Evolutionary conservation across 2,113 vertebrate genomes (phyloP), one percentile per base, ranked within the genome.

Genomic region (Vombatus ursinus): DNA sequence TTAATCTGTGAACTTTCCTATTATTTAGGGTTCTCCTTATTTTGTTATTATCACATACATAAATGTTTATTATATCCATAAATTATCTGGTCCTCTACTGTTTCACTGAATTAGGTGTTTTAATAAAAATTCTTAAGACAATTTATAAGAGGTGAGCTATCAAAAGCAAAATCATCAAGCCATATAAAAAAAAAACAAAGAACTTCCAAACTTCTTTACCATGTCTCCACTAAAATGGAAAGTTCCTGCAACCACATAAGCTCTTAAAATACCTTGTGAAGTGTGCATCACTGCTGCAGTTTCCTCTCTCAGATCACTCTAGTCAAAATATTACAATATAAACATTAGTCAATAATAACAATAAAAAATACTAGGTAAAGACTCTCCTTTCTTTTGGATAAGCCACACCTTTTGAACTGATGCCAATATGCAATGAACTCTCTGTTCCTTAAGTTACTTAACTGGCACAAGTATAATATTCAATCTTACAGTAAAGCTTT

Each of bases 241-340:
- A 77, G 16, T 77, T 77, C 37, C 68, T 44, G n/a, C n/a, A 77
- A 77, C 37, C n/a, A 68, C 4, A 22, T 77, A 77, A 77, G 5
- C 68, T 44, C 68, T 44, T 22, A 44, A 44, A n/a, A 77, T 77
- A 77, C 28, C 68, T 77, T 44, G 9, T 44, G 4, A 77, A 44
- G 0, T 44, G 25, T 44, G 16, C 19, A 77, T 44, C n/a, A 77
- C n/a, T 77, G 68, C 37, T 44, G 1, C 37, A n/a, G 16, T 44
- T 77, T 77, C n/a, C 68, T 77, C 37, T 37, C 68, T 77, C 68
- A 77, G n/a, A 77, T 44, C n/a, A 77, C 16, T 68, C 31, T 77
- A 22, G 14, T 44, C 16, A 77, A 89, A 94, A 93, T 47, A 94
- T 96, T 95, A 47, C 37, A 92, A 92, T n/a, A 48, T 0, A 97